phyloP scores from a whole-genome alignment of 1,140 invertebrate genomes.

The Babylonia areolata region DNA sequence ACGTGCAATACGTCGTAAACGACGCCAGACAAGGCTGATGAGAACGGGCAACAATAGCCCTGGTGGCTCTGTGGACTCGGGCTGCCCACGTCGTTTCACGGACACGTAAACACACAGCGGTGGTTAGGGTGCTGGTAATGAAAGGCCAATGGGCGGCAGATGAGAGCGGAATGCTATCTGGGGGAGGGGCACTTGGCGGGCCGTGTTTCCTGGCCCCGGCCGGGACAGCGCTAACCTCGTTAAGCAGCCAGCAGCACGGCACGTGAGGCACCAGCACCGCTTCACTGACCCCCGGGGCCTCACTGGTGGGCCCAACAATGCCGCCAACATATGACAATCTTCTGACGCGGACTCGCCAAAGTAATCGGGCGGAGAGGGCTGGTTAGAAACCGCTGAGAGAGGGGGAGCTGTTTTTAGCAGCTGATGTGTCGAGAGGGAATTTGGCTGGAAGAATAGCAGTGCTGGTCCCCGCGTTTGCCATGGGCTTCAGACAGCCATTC shows the following conservation, averaged over 20 bases:
- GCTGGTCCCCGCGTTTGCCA: neutral
- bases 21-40: too few species aligned
- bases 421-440: conserved; percentile 13
- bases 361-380: conserved; percentile 6
- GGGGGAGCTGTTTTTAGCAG: conserved; percentile 14
- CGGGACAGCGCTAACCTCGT: too few species aligned
- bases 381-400: neutral
- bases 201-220: too few species aligned
- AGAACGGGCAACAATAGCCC: too few species aligned
- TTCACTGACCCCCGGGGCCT: neutral
- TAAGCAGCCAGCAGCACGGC: neutral
- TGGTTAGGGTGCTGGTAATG: too few species aligned
- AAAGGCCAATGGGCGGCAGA: too few species aligned
- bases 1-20: too few species aligned
- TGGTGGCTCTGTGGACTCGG: neutral
- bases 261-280: neutral
- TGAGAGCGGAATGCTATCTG: too few species aligned
- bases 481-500: conserved; percentile 18
- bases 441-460: neutral
- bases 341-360: neutral
- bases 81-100: too few species aligned
- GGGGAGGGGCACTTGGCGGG: too few species aligned
- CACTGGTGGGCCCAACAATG: neutral
- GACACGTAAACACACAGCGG: too few species aligned
- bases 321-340: conserved; percentile 22